Evolutionary conservation across 1,140 invertebrate species (phyloP), one percentile per base, ranked within the genome.

Genomic region (Bombyx mandarina): DNA sequence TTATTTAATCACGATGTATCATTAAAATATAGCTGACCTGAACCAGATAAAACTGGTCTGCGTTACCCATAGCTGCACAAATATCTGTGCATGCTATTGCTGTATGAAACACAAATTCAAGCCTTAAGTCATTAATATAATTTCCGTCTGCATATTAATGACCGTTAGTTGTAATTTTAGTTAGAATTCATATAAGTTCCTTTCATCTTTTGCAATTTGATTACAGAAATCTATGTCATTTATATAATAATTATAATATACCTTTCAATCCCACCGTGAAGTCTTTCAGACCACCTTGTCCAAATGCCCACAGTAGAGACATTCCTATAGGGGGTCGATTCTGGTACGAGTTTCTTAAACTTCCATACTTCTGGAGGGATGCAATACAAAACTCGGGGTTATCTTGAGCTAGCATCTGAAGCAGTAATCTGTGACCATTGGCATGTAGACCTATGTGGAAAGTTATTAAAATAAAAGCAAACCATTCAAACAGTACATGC

Each of bases 291-390:
- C 94, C 94, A 53, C 91, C 92, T 80, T 96, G 94, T 0, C 93
- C 93, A 52, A 95, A 85, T 7, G 91, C 92, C 95, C 95, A 96
- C 1, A 96, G 76, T 8, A 96, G 86, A 4, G 94, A 92, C 45
- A 95, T 77, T 26, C 94, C 94, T 66, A 95, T 92, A 12, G 91
- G 89, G 59, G 93, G 93, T 48, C 94, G 89, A 75, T 95, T 96
- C 70, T 95, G 93, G 78, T 95, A 95, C 2, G 93, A 94, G 59
- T 91, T 93, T 48, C 91, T 88, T n/a, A 94, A 75, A 52, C 85
- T 89, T 0, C 88, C 86, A 56, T 90, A 87, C 78, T 93, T 94
- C 7, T 86, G 72, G 65, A 93, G 80, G 64, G 92, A 93, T 2
- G 81, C 78, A 2, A 88, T 70, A 12, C 90, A 91, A 59, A 93